Conservation (phyloP, 1,140 invertebrate genomes). For the Formica exsecta region DNA sequence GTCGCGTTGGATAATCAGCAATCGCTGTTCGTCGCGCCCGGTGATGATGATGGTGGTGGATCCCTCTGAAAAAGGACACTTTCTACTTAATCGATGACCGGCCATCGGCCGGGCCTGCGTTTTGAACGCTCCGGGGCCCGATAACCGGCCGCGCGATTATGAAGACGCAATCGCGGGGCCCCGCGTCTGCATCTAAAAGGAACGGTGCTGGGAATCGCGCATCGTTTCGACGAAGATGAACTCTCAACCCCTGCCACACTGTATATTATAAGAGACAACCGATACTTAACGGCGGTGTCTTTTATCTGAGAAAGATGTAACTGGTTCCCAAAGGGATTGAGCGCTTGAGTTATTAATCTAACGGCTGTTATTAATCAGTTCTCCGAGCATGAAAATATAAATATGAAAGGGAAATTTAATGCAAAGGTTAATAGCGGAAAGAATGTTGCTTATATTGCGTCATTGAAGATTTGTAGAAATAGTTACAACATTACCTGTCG, state of each 20-base stretch:
- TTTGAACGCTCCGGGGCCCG: conserved; percentile 47
- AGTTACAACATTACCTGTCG: background rate
- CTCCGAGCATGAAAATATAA: background rate
- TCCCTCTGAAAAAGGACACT: conserved; percentile 52
- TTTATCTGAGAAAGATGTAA: conserved; percentile 19
- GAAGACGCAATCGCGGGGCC: conserved; percentile 17
- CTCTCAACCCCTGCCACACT: conserved; percentile 38
- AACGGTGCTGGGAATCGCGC: background rate
- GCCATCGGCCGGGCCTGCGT: background rate
- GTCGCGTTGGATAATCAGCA: conserved; percentile 44
- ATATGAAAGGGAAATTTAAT: background rate
- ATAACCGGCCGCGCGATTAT: conserved; percentile 40
- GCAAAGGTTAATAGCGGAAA: conserved; percentile 6
- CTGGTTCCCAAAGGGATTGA: conserved; percentile 22
- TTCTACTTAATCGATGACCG: conserved; percentile 62
- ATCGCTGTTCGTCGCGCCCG: background rate
- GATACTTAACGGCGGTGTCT: conserved; percentile 7
- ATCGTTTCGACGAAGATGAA: conserved; percentile 25
- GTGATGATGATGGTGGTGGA: conserved; percentile 1
- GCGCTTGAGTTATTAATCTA: background rate
- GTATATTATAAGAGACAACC: conserved; percentile 13
- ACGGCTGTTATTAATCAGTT: background rate
- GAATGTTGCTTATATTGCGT: background rate
- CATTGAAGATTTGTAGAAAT: conserved; percentile 22
- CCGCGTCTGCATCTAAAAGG: background rate